A percentile compares a stretch with the other conserved stretches of the same genome.
These are phyloP conservation scores for Ericerus pela DNA, from an alignment of 1,140 invertebrate species.

Conservation along the genomic window DNA sequence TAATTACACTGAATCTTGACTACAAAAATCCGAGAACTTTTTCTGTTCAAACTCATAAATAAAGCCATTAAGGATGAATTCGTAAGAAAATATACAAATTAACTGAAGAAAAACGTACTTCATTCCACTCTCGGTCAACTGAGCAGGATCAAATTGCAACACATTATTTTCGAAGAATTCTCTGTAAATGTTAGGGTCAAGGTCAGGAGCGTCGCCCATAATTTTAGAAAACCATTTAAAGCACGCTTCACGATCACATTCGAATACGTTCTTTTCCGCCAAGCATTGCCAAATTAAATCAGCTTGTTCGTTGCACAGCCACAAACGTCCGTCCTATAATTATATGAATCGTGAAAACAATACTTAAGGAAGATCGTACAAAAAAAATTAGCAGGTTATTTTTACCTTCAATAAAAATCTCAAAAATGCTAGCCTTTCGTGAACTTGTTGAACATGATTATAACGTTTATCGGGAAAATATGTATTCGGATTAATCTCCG, in stretches of 20 bases:
- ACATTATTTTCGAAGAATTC: constrained; percentile 95
- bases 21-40: too few relatives aligned
- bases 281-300: constrained; percentile 95
- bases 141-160: constrained; percentile 73
- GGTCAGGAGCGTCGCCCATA: constrained; percentile 92
- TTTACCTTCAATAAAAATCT: constrained; percentile 65
- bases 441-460: constrained; percentile 82
- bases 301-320: constrained; percentile 90
- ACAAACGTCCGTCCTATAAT: constrained; percentile 41
- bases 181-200: constrained; percentile 90
- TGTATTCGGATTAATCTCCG: constrained; percentile 60
- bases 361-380: neutral
- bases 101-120: too few relatives aligned
- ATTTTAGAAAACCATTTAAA: constrained; percentile 99
- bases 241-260: constrained; percentile 84
- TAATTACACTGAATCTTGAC: too few relatives aligned
- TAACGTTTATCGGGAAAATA: constrained; percentile 80
- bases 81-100: too few relatives aligned
- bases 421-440: constrained; percentile 87
- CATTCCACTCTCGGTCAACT: constrained; percentile 90
- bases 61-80: too few relatives aligned
- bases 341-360: constrained; percentile 25
- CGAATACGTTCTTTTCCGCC: constrained; percentile 81
- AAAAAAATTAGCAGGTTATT: neutral
- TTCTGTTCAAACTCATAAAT: too few relatives aligned